phyloP scores from a whole-genome alignment of 1,140 invertebrate species.

The Delia radicum region DNA sequence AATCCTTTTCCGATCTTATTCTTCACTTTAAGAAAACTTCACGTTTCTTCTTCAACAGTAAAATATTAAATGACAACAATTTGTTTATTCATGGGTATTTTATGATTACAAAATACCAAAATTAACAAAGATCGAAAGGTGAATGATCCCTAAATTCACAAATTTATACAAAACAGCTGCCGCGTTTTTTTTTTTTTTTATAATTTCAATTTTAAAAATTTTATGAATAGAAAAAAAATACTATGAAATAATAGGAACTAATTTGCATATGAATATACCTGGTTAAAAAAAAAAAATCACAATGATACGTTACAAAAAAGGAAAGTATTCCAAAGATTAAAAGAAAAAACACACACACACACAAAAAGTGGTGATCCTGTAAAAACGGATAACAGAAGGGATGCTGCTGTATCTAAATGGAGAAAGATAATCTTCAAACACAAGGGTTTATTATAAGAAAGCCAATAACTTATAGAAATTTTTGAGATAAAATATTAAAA shows the following conservation, averaged over 20 bases:
- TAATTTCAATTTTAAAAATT: not conserved
- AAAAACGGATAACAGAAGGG: not conserved
- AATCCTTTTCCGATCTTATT: no score
- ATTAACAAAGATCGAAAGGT: not conserved
- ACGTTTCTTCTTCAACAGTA: not conserved
- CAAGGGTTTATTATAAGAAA: no score
- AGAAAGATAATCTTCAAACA: no score
- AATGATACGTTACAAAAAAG: not conserved
- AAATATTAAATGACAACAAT: not conserved
- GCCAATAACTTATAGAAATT: not conserved
- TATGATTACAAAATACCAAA: no score
- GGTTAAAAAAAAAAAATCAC: not conserved
- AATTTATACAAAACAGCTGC: slow-evolving; percentile 6
- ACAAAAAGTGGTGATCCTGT: not conserved
- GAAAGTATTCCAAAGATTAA: not conserved
- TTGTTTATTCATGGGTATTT: not conserved
- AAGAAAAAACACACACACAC: not conserved
- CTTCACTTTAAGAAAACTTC: no score
- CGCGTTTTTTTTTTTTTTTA: not conserved
- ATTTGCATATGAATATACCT: slow-evolving; percentile 13
- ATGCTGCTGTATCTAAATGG: not conserved
- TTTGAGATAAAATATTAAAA: not conserved
- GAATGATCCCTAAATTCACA: not conserved
- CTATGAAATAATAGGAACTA: slow-evolving; percentile 11
- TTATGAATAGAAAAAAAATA: not conserved